These are phyloP conservation scores for Drosophila malerkotliana DNA, from an alignment of 1,140 invertebrate genomes.

Conservation along the genomic window DNA sequence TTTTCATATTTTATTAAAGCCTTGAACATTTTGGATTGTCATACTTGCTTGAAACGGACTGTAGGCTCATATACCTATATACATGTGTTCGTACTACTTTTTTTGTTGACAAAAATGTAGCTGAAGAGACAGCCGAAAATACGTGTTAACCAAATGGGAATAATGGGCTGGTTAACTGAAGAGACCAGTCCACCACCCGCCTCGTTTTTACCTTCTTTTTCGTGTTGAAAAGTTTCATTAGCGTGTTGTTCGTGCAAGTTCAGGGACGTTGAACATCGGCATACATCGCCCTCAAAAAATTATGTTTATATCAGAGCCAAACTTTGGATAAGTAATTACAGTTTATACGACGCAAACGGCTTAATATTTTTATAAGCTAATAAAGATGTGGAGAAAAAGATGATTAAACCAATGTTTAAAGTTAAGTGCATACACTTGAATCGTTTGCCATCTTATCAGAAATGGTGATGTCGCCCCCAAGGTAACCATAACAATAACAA, in stretches of 20 bases:
- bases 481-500: conserved; percentile 17
- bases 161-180: conserved; percentile 17
- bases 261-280: conserved; percentile 51
- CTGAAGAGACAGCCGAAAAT: conserved; percentile 46
- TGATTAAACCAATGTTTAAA: conserved; percentile 10
- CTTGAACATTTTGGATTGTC: neutral
- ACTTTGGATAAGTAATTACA: conserved; percentile 22
- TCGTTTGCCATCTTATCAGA: conserved; percentile 21
- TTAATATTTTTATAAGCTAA: conserved; percentile 5
- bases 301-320: conserved; percentile 15
- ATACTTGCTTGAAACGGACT: conserved; percentile 30
- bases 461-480: neutral
- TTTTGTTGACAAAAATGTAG: conserved; percentile 65
- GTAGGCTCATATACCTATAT: neutral
- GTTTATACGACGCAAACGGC: neutral
- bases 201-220: conserved; percentile 1
- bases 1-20: neutral
- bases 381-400: conserved; percentile 14
- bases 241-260: conserved; percentile 60
- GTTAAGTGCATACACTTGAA: conserved; percentile 9
- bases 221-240: conserved; percentile 34
- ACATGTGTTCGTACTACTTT: conserved; percentile 25
- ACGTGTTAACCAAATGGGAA: conserved; percentile 41
- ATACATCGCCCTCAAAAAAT: conserved; percentile 28
- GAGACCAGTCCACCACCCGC: conserved; percentile 1